Conservation (phyloP, 1,140 invertebrate species). For the Philopotamus ludificatus region DNA sequence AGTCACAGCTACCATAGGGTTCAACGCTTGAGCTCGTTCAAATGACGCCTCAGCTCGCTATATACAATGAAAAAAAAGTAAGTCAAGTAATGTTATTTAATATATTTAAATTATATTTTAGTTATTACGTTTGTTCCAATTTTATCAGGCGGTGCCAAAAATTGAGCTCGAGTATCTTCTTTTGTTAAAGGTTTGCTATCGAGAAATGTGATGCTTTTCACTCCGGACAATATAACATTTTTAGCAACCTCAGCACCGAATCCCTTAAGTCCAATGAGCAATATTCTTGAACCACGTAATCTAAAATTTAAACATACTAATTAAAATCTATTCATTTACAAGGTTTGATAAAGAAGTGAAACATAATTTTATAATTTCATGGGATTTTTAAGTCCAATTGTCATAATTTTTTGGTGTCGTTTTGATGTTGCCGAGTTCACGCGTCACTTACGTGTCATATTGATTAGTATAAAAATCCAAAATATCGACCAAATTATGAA, state of each 20-base stretch:
- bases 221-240: constrained; percentile 92
- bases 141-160: constrained; percentile 67
- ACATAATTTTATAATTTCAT: not conserved
- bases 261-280: constrained; percentile 87
- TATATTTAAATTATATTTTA: not conserved
- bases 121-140: constrained; percentile 68
- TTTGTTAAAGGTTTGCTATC: constrained; percentile 75
- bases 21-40: constrained; percentile 75
- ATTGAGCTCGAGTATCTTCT: constrained; percentile 77
- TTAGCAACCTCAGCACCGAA: constrained; percentile 95
- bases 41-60: constrained; percentile 83
- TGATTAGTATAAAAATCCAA: too few species aligned
- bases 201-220: constrained; percentile 85
- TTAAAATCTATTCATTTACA: not conserved
- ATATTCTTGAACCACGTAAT: constrained; percentile 78
- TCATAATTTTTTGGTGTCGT: too few species aligned
- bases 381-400: not conserved
- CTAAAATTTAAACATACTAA: constrained; percentile 55
- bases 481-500: too few species aligned
- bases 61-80: not conserved
- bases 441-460: too few species aligned
- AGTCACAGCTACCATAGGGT: constrained; percentile 87
- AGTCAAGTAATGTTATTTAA: constrained; percentile 31
- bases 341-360: not conserved
- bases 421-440: too few species aligned